A percentile compares a stretch with the other conserved stretches of the same genome.
These are phyloP conservation scores for Melinaea menophilus DNA, from an alignment of 2,888 invertebrate species.

Conservation along the genomic window DNA sequence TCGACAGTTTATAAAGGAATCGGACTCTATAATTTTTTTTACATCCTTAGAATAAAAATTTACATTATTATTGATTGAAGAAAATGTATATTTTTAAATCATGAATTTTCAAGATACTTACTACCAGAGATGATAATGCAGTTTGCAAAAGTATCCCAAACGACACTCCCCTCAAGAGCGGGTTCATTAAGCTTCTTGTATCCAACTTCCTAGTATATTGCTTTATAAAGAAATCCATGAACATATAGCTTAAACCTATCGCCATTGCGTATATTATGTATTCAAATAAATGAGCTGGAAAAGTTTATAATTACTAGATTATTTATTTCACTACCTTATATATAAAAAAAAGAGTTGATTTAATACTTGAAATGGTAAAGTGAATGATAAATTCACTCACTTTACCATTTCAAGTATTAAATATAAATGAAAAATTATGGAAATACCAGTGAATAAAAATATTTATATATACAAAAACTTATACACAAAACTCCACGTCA, in stretches of 20 bases:
- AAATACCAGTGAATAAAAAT: no score
- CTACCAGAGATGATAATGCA: conserved; percentile 46
- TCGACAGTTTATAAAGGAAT: no score
- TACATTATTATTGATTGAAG: background rate
- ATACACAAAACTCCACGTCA: no score
- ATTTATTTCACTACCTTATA: background rate
- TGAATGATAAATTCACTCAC: no score
- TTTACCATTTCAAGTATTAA: no score
- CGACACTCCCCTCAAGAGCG: conserved; percentile 54
- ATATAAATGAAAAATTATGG: no score
- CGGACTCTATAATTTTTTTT: no score
- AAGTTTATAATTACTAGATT: conserved; percentile 23
- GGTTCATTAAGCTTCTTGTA: conserved; percentile 47
- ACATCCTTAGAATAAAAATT: no score
- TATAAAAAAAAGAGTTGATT: background rate
- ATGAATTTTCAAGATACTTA: conserved; percentile 40
- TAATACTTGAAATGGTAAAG: no score
- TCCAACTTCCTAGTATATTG: conserved; percentile 55
- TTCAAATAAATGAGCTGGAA: conserved; percentile 51
- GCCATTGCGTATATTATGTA: conserved; percentile 46
- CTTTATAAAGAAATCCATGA: conserved; percentile 62
- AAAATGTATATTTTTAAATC: background rate
- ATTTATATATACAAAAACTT: no score
- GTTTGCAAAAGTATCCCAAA: conserved; percentile 53
- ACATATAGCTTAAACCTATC: conserved; percentile 58